Base-by-base conservation (phyloP, 2,888 invertebrate genomes). In the Brachyptera putata region DNA sequence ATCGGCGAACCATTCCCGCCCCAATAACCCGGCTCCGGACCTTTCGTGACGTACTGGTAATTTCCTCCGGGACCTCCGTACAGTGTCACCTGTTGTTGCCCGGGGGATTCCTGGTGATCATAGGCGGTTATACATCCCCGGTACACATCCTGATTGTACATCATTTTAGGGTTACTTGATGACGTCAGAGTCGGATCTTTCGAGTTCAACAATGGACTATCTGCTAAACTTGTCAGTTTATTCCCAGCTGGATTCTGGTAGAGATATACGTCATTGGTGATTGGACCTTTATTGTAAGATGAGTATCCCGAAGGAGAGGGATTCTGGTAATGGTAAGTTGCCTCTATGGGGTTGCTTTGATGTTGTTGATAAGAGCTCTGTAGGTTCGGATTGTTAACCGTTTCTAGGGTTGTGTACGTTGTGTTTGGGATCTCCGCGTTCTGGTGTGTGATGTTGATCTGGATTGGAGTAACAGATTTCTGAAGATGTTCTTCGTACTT, bases 101-200 rank as follows among this genome's bases (percentile, higher is more conserved):
- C 79, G 37, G 84, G 84, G 49, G 84, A 79, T 64, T 74, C 73
- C 57, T 78, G 76, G 62, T 82, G 81, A 58, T 82, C 83, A 69
- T 81, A 82, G 2, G 22, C n/a, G 43, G 36, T 53, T 7, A 16
- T 26, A 9, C 16, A 60, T 26, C 46, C 60, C 26, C 16, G 46
- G 71, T 43, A 78, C 75, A 56, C 69, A n/a, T n/a, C n/a, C n/a
- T n/a, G 68, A 18, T 73, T 72, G 48, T 73, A 73, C 64, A 80
- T 71, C 65, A 83, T 74, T 16, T 53, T 59, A 11, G 62, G 24
- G 39, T 61, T 63, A 34, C 60, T 80, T 0, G 84, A 81, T 0
- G 85, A 83, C 0, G 83, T 80, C 55, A 86, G 74, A 49, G 84
- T 84, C n/a, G 86, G 86, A 71, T 86, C 86, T 65, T 84, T 82